Base-by-base conservation (phyloP, 2,797 vertebrate genomes). In the Tolypeutes matacus region DNA sequence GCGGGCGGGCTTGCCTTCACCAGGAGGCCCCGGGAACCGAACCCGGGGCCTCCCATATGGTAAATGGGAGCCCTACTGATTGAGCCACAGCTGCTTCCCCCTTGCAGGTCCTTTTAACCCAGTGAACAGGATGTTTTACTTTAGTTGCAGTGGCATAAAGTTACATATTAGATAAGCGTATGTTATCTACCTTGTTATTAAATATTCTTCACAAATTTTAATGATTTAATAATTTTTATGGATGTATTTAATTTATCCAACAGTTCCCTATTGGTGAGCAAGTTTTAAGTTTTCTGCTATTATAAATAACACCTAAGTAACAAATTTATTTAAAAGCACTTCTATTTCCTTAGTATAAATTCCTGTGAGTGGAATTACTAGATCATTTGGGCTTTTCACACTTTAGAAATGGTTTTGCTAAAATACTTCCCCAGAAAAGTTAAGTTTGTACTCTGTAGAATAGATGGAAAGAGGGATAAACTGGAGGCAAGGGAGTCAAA, bases 41-140 rank as follows among this genome's bases (percentile, higher is more conserved):
- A n/a, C n/a, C n/a, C n/a, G n/a, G n/a, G n/a, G n/a, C n/a, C n/a
- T n/a, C n/a, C n/a, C n/a, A n/a, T n/a, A n/a, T n/a, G n/a, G n/a
- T n/a, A n/a, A n/a, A n/a, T n/a, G n/a, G n/a, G n/a, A n/a, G n/a
- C n/a, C n/a, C n/a, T n/a, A n/a, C n/a, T n/a, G n/a, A n/a, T n/a
- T n/a, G n/a, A n/a, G n/a, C n/a, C n/a, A n/a, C n/a, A n/a, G n/a
- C n/a, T n/a, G n/a, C n/a, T n/a, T n/a, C n/a, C n/a, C n/a, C n/a
- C n/a, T n/a, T n/a, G 96, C 77, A 96, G 92, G 72, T 98, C 89
- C 2, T 98, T 99, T 99, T 98, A 98, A 98, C 96, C 97, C 98
- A 99, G 98, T 99, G 99, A 99, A 99, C 83, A 88, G 17, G 60
- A 85, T 84, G 34, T 95, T 93, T 95, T 83, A 53, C 83, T 90